A percentile compares a stretch with the other conserved stretches of the same genome.
These are phyloP conservation scores for Sebastes kiyomatsui DNA, from an alignment of 2,797 vertebrate species.

Conservation along the genomic window DNA sequence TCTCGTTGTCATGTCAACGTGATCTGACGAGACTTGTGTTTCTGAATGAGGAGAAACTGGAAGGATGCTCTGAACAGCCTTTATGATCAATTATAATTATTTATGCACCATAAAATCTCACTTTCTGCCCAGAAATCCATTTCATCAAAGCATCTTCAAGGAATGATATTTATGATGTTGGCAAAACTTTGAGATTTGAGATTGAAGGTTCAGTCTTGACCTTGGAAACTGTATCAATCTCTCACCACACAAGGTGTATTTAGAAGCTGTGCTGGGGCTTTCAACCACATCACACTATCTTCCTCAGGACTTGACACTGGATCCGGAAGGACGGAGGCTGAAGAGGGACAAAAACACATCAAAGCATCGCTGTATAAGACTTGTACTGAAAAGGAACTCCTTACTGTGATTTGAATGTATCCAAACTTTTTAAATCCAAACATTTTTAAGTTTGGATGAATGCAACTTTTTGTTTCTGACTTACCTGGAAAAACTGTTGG, in stretches of 20 bases:
- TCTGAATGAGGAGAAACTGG: background rate
- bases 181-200: background rate
- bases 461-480: background rate
- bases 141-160: background rate
- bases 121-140: background rate
- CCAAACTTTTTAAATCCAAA: background rate
- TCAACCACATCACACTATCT: background rate
- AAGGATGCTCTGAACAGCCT: background rate
- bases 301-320: background rate
- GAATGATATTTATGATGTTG: too few relatives aligned
- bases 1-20: background rate
- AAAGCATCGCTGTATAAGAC: background rate
- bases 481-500: background rate
- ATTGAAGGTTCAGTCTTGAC: background rate
- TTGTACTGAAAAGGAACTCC: background rate
- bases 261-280: background rate
- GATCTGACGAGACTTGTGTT: background rate
- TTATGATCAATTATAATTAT: background rate
- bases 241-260: background rate
- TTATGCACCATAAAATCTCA: background rate
- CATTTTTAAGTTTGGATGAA: background rate
- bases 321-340: background rate
- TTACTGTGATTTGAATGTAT: background rate
- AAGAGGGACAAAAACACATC: background rate
- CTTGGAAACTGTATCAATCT: background rate